These are phyloP conservation scores for Drosophila infuscata DNA, from an alignment of 2,888 invertebrate species.

Conservation along the genomic window DNA sequence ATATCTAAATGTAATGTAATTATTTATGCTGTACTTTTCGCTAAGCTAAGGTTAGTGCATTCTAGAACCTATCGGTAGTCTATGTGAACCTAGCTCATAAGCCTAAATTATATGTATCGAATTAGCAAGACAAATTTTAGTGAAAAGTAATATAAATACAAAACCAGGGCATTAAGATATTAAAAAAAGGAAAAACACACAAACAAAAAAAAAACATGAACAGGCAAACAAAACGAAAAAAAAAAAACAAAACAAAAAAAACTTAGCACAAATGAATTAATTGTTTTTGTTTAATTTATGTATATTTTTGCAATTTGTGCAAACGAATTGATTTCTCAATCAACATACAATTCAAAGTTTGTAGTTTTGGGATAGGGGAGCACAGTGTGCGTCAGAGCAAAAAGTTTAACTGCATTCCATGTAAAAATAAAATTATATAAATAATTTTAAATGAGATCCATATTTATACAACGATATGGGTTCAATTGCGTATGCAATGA, in stretches of 20 bases:
- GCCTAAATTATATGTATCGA: slow-evolving; percentile 74
- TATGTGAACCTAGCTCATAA: slow-evolving; percentile 72
- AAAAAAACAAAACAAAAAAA: slow-evolving; percentile 33
- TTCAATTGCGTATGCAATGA: slow-evolving; percentile 57
- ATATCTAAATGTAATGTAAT: slow-evolving; percentile 70
- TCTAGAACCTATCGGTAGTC: slow-evolving; percentile 78
- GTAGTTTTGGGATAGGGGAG: slow-evolving; percentile 57
- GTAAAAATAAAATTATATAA: slow-evolving; percentile 78
- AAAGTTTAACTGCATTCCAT: slow-evolving; percentile 84
- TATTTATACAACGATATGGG: slow-evolving; percentile 61
- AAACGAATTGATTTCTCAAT: slow-evolving; percentile 46
- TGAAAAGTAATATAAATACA: slow-evolving; percentile 53
- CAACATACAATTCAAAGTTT: slow-evolving; percentile 55
- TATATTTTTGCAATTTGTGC: slow-evolving; percentile 47
- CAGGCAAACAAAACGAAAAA: slow-evolving; percentile 18
- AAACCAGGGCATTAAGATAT: slow-evolving; percentile 34
- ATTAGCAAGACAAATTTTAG: slow-evolving; percentile 79
- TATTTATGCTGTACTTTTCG: slow-evolving; percentile 77
- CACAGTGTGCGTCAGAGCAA: slow-evolving; percentile 45
- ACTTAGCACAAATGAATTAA: slow-evolving; percentile 75
- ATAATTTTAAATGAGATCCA: slow-evolving; percentile 69
- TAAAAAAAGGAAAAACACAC: slow-evolving; percentile 13
- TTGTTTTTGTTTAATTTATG: slow-evolving; percentile 55
- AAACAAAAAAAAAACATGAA: slow-evolving; percentile 12
- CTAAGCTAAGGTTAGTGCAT: slow-evolving; percentile 85